Conservation (phyloP, 2,797 vertebrate species). For the Crypturellus tataupa region DNA sequence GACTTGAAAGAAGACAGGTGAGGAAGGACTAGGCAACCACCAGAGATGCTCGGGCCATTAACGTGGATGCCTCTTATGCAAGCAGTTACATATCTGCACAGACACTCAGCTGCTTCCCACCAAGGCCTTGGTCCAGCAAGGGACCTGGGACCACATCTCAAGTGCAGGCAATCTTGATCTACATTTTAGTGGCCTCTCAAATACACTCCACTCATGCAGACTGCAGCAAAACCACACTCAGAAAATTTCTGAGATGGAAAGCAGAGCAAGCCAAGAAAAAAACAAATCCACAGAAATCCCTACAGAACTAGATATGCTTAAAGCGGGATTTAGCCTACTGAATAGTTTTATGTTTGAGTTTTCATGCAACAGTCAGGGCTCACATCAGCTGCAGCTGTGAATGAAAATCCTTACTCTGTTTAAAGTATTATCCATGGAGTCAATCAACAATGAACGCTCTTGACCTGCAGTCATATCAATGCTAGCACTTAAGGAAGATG, state of each 20-base stretch:
- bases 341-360: neutral
- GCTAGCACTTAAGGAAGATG: slow-evolving; percentile 72
- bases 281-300: neutral
- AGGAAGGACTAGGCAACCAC: neutral
- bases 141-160: neutral
- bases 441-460: slow-evolving; percentile 87
- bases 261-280: neutral
- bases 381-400: neutral
- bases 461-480: slow-evolving; percentile 75
- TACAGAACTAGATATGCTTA: neutral
- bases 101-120: neutral
- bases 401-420: slow-evolving; percentile 83
- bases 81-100: neutral
- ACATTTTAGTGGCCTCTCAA: neutral
- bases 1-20: neutral
- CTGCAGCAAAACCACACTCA: neutral
- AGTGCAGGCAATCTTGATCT: neutral
- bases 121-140: neutral
- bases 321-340: neutral
- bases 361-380: neutral
- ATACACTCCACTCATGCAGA: neutral
- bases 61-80: no score
- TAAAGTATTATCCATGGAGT: slow-evolving; percentile 81
- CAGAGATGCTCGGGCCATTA: neutral
- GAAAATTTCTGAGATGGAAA: neutral